phyloP scores from a whole-genome alignment of 2,888 invertebrate species.

The Tupiocoris notatus region DNA sequence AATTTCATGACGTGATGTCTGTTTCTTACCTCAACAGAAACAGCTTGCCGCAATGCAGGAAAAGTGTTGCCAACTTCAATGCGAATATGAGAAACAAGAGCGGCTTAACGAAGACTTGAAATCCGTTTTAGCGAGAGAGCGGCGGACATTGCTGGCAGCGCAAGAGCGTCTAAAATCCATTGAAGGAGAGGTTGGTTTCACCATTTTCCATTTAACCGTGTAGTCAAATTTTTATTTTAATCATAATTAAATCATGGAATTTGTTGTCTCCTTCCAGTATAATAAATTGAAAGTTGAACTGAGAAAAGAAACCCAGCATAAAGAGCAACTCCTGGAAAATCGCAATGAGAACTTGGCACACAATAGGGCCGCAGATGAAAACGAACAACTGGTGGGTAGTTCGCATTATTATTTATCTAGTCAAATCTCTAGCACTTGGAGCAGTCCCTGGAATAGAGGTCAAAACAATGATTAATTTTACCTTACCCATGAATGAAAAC shows the following conservation, averaged over 20 bases:
- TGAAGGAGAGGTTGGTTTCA: slow-evolving; percentile 23
- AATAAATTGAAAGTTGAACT: slow-evolving; percentile 35
- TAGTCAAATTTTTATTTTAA: not conserved
- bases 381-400: not conserved
- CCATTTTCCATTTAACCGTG: not conserved
- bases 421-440: too few species aligned
- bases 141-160: slow-evolving; percentile 20
- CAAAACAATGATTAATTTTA: too few species aligned
- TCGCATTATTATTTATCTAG: too few species aligned
- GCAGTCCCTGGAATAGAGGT: too few species aligned
- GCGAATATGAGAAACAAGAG: slow-evolving; percentile 39
- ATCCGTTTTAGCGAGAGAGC: slow-evolving; percentile 40
- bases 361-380: not conserved
- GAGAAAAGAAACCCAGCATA: slow-evolving; percentile 37
- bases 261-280: slow-evolving; percentile 18
- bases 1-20: too few species aligned
- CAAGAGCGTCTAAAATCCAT: slow-evolving; percentile 34
- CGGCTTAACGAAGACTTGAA: slow-evolving; percentile 38
- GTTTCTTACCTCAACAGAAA: slow-evolving; percentile 39
- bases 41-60: slow-evolving; percentile 30
- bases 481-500: too few species aligned
- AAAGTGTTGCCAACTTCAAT: slow-evolving; percentile 22
- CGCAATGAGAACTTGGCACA: not conserved
- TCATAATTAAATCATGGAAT: not conserved
- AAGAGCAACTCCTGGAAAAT: slow-evolving; percentile 27